A percentile compares a stretch with the other conserved stretches of the same genome.
Conservation (phyloP, 2,797 vertebrate species). For the Luscinia megarhynchos region DNA sequence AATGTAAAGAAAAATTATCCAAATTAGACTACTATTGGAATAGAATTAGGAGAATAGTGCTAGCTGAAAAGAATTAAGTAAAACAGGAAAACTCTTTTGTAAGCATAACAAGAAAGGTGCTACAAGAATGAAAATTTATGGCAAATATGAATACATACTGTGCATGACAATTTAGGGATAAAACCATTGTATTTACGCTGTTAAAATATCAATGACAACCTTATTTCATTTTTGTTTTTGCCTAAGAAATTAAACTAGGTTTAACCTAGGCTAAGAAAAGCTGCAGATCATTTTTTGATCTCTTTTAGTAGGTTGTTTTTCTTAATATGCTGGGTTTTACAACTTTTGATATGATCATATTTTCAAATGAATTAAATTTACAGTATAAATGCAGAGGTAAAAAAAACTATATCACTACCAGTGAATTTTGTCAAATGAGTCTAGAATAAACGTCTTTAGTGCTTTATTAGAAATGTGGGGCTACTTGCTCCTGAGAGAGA, state of each 20-base stretch:
- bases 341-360: not conserved
- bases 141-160: not conserved
- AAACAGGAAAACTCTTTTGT: not conserved
- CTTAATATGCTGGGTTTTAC: not conserved
- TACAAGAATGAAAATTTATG: not conserved
- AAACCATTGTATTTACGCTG: fast-evolving
- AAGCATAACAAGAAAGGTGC: not conserved
- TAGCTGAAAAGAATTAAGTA: not conserved
- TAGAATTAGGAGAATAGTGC: not conserved
- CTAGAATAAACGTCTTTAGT: not conserved
- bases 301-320: not conserved
- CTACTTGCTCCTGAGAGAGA: not conserved
- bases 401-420: not conserved
- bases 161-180: not conserved
- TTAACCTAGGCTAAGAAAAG: not conserved
- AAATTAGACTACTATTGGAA: not conserved
- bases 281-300: not conserved
- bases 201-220: not conserved
- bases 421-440: not conserved
- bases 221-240: not conserved
- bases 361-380: not conserved
- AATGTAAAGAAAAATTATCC: not conserved
- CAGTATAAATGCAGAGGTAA: not conserved
- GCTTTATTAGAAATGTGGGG: not conserved
- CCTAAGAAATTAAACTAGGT: not conserved